Evolutionary conservation across 2,888 invertebrate genomes (phyloP).

Genomic region (Drosophila pseudotakahashii): DNA sequence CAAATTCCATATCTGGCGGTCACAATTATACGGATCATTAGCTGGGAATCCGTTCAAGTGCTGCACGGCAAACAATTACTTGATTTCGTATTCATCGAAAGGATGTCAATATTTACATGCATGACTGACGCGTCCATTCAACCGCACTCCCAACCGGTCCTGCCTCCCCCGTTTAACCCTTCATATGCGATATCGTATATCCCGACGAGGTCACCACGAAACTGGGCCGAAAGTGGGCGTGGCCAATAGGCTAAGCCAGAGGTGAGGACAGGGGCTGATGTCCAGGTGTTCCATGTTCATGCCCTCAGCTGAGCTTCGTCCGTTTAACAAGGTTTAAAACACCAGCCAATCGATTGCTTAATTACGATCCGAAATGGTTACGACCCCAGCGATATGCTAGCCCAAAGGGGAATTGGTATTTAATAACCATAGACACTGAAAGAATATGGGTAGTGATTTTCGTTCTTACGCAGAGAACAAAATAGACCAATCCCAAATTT

Average conservation of each 20-base stretch:
- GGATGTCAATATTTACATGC: conserved; percentile 34
- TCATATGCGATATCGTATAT: not conserved
- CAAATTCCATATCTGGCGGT: conserved; percentile 10
- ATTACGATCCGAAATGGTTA: conserved; percentile 26
- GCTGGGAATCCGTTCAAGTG: conserved; percentile 31
- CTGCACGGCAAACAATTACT: conserved; percentile 26
- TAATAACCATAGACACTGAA: conserved; percentile 17
- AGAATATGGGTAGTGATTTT: not conserved
- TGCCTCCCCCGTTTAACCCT: conserved; percentile 6
- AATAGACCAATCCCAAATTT: too few species aligned
- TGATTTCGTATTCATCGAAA: conserved; percentile 36
- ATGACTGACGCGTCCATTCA: conserved; percentile 9
- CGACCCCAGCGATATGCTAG: conserved; percentile 11
- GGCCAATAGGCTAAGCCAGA: not conserved
- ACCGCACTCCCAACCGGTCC: not conserved
- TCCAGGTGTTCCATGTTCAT: conserved; percentile 10
- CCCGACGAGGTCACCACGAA: conserved; percentile 14
- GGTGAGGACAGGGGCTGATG: not conserved
- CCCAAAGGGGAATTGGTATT: conserved; percentile 8
- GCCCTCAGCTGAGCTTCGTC: conserved; percentile 2
- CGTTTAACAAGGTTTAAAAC: conserved; percentile 8
- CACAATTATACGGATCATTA: conserved; percentile 34
- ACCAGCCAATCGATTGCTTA: conserved; percentile 33
- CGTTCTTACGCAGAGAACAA: too few species aligned
- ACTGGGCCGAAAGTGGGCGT: conserved; percentile 22